Evolutionary conservation across 2,888 invertebrate genomes (phyloP), one percentile per base, ranked within the genome.

Genomic region (Callimorpha dominula): DNA sequence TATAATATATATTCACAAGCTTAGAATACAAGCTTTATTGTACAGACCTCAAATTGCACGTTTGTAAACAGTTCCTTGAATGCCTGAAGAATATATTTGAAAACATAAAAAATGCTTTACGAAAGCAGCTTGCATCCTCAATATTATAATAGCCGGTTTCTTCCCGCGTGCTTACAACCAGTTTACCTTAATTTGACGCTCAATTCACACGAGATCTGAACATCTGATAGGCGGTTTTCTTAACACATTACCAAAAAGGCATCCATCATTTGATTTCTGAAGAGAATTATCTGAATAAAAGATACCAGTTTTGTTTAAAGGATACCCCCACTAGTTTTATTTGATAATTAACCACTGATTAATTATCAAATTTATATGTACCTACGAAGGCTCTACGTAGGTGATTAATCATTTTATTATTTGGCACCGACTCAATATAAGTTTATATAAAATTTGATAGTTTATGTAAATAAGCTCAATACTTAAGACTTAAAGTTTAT

Each of bases 131-230:
- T 73, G 73, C 73, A 73, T 70, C 66, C 60, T 70, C 46, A 15
- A 57, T 70, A 67, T 70, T 73, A 62, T 52, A 73, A 73, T 70
- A 73, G 67, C 73, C 66, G 17, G 70, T 73, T 70, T 14, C 31
- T 70, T 73, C 46, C 63, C n/a, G 49, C 54, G 54, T 49, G 31
- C 40, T 70, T 54, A 70, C 42, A 67, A 70, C 73, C 54, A 64
- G 66, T 70, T 73, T 67, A 20, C 54, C 31, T 12, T 73, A 73
- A 70, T 70, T 70, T 70, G 70, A 73, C 67, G 65, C 63, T 66
- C 65, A n/a, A 42, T 62, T 52, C 66, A 50, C 65, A 73, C 62
- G 42, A 66, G 60, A 70, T 70, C 54, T 52, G 52, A 50, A 67
- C 73, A 73, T 63, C 66, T 70, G 73, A 73, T 73, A 66, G 66